A percentile compares a stretch with the other conserved stretches of the same genome.
These are phyloP conservation scores for Catocala nupta DNA, from an alignment of 2,888 invertebrate species.

Conservation along the genomic window DNA sequence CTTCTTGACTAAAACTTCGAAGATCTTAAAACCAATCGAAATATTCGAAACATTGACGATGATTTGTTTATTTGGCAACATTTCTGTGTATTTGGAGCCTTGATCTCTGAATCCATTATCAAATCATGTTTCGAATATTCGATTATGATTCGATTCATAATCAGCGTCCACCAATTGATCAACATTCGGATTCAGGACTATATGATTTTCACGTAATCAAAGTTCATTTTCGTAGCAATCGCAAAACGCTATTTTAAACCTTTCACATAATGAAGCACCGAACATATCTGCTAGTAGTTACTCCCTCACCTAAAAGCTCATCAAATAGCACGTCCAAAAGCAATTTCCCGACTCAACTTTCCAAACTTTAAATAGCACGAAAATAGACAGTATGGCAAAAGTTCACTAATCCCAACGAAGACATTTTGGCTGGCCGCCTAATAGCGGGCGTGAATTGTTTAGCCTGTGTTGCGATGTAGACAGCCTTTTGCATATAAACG, in stretches of 20 bases:
- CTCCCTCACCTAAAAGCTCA: background rate
- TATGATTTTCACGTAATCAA: too few relatives aligned
- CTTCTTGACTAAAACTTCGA: too few relatives aligned
- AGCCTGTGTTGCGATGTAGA: conserved; percentile 37
- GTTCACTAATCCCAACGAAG: conserved; percentile 57
- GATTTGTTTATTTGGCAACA: too few relatives aligned
- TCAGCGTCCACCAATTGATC: too few relatives aligned
- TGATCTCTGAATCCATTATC: too few relatives aligned
- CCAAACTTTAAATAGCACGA: conserved; percentile 38
- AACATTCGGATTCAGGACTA: too few relatives aligned
- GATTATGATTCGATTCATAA: too few relatives aligned
- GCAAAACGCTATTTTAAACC: background rate
- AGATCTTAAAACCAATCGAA: too few relatives aligned
- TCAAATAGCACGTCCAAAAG: conserved; percentile 12
- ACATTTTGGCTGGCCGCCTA: conserved; percentile 72
- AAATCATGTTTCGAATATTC: too few relatives aligned
- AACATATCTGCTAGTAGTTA: background rate
- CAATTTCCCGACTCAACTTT: conserved; percentile 31
- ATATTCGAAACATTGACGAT: too few relatives aligned
- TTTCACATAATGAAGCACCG: background rate
- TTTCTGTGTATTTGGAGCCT: too few relatives aligned
- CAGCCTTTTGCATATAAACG: conserved; percentile 50
- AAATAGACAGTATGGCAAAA: conserved; percentile 40
- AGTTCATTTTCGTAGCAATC: too few relatives aligned
- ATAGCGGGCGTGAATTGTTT: conserved; percentile 63